A percentile compares a stretch with the other conserved stretches of the same genome.
These are phyloP conservation scores for Oceanodroma tethys DNA, from an alignment of 2,113 vertebrate genomes.

Conservation along the genomic window DNA sequence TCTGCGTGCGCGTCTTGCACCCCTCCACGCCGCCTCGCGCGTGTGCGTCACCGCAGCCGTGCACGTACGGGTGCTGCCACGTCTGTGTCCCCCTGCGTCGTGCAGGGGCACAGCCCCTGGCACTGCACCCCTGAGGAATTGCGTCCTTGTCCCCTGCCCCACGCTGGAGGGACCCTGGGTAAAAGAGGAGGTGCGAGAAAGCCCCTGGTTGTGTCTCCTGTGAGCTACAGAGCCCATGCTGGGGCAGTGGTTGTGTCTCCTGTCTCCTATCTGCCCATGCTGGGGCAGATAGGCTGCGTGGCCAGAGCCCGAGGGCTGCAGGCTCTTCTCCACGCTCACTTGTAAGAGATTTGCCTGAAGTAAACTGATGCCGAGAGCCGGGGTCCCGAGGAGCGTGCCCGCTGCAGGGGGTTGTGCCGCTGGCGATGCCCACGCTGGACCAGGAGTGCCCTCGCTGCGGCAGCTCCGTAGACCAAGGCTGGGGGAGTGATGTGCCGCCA, in stretches of 20 bases:
- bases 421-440: neutral
- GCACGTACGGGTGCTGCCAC: neutral
- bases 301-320: neutral
- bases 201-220: neutral
- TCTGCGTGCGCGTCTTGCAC: neutral
- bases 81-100: neutral
- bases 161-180: neutral
- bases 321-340: neutral
- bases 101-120: neutral
- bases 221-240: neutral
- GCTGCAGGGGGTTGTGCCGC: neutral
- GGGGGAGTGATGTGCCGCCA: neutral
- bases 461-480: neutral
- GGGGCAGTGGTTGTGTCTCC: neutral
- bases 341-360: neutral
- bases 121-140: neutral
- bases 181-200: neutral
- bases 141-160: neutral
- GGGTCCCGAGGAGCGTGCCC: fast-evolving
- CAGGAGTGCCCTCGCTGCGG: neutral
- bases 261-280: neutral
- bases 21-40: fast-evolving
- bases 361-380: neutral
- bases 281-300: neutral
- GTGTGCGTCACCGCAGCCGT: neutral